These are phyloP conservation scores for Strix aluco DNA, from an alignment of 2,113 vertebrate genomes.

Conservation along the genomic window DNA sequence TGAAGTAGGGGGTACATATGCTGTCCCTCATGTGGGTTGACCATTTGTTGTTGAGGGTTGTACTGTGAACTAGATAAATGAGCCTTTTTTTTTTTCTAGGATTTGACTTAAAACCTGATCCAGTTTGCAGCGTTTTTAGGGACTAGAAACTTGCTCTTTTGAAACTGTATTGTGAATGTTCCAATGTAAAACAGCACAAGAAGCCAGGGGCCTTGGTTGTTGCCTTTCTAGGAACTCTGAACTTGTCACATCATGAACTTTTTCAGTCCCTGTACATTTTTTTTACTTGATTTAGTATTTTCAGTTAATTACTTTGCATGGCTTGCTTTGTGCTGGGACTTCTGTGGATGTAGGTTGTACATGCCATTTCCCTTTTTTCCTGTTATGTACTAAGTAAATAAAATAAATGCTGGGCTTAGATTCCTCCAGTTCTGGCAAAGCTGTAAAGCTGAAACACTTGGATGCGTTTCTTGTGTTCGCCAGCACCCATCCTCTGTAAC, in stretches of 20 bases:
- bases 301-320: neutral
- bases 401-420: neutral
- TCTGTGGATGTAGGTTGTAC: neutral
- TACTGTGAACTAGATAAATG: neutral
- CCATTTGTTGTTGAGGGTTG: neutral
- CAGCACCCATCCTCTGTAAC: neutral
- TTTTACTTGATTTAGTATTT: neutral
- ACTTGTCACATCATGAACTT: neutral
- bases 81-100: neutral
- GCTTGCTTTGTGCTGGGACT: neutral
- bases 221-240: neutral
- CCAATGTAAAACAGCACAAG: neutral
- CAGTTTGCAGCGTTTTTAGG: neutral
- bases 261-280: neutral
- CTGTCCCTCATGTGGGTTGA: neutral
- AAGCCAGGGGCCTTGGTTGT: neutral
- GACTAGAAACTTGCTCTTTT: neutral
- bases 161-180: neutral
- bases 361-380: neutral
- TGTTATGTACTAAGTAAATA: neutral
- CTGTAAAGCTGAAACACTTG: neutral
- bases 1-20: neutral
- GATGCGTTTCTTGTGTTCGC: neutral
- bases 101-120: neutral
- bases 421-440: neutral